Conservation (phyloP, 2,797 vertebrate species). For the Parambassis ranga region DNA sequence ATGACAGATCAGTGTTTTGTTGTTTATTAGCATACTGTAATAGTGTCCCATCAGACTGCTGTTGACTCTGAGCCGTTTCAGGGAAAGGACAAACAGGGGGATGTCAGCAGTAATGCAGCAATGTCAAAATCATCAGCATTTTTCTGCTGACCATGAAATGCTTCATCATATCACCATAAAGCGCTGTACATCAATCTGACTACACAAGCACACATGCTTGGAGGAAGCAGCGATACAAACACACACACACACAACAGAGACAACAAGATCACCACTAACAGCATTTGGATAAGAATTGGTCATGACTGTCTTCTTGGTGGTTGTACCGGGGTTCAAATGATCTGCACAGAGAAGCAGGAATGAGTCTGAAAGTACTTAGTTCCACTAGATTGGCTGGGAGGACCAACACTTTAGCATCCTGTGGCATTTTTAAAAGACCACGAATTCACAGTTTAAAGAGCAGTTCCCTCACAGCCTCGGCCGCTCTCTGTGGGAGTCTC, state of each 20-base stretch:
- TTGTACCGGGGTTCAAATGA: not conserved
- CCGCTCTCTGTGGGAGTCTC: constrained; percentile 29
- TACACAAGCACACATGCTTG: too few relatives aligned
- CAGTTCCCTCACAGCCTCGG: constrained; percentile 48
- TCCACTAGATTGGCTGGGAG: constrained; percentile 29
- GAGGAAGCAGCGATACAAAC: too few relatives aligned
- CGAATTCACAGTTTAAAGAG: constrained; percentile 54
- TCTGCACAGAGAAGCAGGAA: not conserved
- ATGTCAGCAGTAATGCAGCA: too few relatives aligned
- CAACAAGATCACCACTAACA: too few relatives aligned
- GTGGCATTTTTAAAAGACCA: constrained; percentile 58
- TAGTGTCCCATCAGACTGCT: not conserved
- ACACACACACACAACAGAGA: too few relatives aligned
- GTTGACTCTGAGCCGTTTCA: not conserved
- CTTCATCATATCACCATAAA: constrained; percentile 5
- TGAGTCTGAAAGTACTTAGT: constrained; percentile 18
- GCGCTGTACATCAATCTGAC: constrained; percentile 22
- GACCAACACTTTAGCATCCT: constrained; percentile 24
- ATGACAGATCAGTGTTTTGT: not conserved
- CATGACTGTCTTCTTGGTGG: too few relatives aligned
- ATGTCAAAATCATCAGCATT: constrained; percentile 33
- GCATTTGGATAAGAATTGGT: too few relatives aligned
- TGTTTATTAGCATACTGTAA: constrained; percentile 22
- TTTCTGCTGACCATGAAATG: not conserved
- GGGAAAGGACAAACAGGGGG: constrained; percentile 2